Base-by-base conservation (phyloP, 2,797 vertebrate genomes). In the Carapus acus region DNA sequence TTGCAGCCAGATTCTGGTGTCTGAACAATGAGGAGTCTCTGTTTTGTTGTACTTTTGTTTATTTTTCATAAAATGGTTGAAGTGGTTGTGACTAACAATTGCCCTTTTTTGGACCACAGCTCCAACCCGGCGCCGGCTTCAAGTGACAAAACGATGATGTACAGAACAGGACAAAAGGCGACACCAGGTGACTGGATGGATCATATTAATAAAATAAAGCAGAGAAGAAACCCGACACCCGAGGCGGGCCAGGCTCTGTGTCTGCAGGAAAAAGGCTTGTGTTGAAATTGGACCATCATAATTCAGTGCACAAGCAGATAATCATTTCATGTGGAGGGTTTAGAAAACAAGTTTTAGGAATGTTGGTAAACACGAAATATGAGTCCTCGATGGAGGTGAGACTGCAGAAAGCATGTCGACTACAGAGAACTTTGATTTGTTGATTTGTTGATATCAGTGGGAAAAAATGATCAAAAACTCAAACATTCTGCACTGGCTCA, bases 151-250 rank as follows among this genome's bases (percentile, higher is more conserved):
- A 43, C 34, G 44, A 4, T 29, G 57, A 43, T 45, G 49, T 29
- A 50, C 15, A 38, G 18, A 3, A 2, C 29, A 27, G 22, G 24
- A 49, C n/a, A 38, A 58, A 49, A 71, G 49, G 49, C 46, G 60
- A 43, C 43, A 69, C 65, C 69, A 79, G 79, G 65, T 81, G 74
- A 80, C 55, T 74, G 77, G 65, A 84, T 78, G 74, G 78, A 76
- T 71, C 43, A 64, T 69, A 69, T 76, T 71, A 69, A 75, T 67
- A 74, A 69, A 77, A 82, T 67, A 73, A 50, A 59, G 24, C 33
- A 72, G 67, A 58, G 31, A 49, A 69, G 72, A 78, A 85, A 78
- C 56, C 70, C 71, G 76, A 85, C 71, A 84, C 76, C 82, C 59
- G 55, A 81, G 39, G 58, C 68, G n/a, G 45, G 39, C 53, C 46